These are phyloP conservation scores for Ormia ochracea DNA, from an alignment of 2,888 invertebrate species.

Conservation along the genomic window DNA sequence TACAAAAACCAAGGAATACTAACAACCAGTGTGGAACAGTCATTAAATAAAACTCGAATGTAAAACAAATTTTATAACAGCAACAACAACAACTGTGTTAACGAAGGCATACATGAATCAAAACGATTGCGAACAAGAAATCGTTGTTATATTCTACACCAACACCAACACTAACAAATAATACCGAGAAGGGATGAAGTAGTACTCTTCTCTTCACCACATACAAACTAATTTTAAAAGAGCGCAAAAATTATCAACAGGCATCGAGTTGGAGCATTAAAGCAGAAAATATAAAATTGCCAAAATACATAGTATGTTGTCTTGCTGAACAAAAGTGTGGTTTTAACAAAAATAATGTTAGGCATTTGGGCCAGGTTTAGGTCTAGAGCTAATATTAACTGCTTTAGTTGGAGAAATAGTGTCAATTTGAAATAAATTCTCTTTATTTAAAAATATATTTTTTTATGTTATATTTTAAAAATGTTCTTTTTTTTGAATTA, in stretches of 20 bases:
- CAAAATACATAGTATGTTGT: no score
- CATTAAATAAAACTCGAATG: constrained; percentile 30
- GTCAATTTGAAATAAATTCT: no score
- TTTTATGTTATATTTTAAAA: no score
- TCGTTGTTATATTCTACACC: not conserved
- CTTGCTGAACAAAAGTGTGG: no score
- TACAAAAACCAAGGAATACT: constrained; percentile 39
- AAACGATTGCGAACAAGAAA: constrained; percentile 2
- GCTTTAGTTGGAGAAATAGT: no score
- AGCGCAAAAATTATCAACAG: not conserved
- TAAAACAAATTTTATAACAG: not conserved
- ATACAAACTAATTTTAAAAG: not conserved
- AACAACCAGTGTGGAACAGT: constrained; percentile 7
- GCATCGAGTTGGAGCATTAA: not conserved
- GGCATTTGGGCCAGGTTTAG: no score
- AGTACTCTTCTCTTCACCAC: not conserved
- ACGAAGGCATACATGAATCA: not conserved
- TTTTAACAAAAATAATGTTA: no score
- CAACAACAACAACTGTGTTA: constrained; percentile 3
- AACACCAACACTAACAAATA: not conserved
- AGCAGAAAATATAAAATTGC: no score
- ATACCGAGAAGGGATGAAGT: constrained; percentile 5
- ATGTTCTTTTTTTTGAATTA: no score
- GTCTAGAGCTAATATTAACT: no score
- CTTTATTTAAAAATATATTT: no score